A percentile compares a stretch with the other conserved stretches of the same genome.
Conservation (phyloP, 1,140 invertebrate species). For the Reticulitermes speratus region DNA sequence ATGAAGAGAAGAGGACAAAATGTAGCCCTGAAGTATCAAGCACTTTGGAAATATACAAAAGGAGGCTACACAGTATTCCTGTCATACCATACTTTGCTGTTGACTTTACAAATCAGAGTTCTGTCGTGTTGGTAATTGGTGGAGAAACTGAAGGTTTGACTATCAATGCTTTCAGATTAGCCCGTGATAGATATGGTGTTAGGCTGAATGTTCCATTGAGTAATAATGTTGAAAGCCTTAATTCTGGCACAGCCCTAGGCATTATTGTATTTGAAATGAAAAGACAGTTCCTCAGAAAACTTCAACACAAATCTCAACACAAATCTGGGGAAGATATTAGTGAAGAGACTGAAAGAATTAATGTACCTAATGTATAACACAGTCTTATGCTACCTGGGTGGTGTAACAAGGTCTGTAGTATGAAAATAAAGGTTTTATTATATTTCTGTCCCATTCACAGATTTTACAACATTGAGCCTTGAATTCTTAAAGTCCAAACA, state of each 20-base stretch:
- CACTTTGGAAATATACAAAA: constrained; percentile 26
- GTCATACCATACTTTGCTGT: constrained; percentile 63
- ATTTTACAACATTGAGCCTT: too few species aligned
- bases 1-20: too few species aligned
- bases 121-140: constrained; percentile 71
- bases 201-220: constrained; percentile 76
- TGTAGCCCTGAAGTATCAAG: constrained; percentile 17
- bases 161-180: constrained; percentile 60
- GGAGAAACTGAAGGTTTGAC: constrained; percentile 88
- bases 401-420: too few species aligned
- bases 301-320: neutral
- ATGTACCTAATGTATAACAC: neutral
- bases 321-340: neutral
- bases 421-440: too few species aligned
- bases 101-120: constrained; percentile 53
- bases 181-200: constrained; percentile 55
- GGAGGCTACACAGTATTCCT: constrained; percentile 46
- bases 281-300: constrained; percentile 58
- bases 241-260: constrained; percentile 75
- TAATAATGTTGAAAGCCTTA: constrained; percentile 81
- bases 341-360: neutral
- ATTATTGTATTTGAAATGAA: constrained; percentile 84
- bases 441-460: too few species aligned
- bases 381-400: neutral
- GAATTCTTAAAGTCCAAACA: too few species aligned